Evolutionary conservation across 2,113 vertebrate genomes (phyloP).

Genomic region (Delphinus delphis): DNA sequence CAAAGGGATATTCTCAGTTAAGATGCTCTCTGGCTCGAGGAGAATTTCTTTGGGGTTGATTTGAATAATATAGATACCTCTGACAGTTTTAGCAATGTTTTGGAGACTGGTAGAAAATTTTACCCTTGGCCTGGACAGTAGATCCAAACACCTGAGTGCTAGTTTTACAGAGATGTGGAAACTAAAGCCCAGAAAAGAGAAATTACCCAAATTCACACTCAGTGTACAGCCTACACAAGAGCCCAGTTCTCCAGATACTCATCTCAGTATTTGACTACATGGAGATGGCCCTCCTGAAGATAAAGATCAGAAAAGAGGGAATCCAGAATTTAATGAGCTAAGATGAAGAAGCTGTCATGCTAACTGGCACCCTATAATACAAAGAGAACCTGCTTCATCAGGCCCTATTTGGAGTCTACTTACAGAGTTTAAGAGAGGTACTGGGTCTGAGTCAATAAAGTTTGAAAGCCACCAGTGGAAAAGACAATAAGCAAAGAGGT

Average conservation of each 20-base stretch:
- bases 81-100: background rate
- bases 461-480: too few relatives aligned
- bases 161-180: background rate
- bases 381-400: too few relatives aligned
- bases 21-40: fast-evolving
- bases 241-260: background rate
- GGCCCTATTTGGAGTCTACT: too few relatives aligned
- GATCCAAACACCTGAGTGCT: background rate
- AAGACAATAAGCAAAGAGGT: too few relatives aligned
- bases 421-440: too few relatives aligned
- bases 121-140: background rate
- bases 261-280: background rate
- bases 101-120: background rate
- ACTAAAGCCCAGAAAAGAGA: background rate
- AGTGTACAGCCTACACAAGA: background rate
- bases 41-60: fast-evolving
- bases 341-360: too few relatives aligned
- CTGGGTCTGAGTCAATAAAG: too few relatives aligned
- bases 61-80: background rate
- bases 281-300: background rate
- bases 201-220: background rate
- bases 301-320: background rate
- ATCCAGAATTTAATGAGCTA: too few relatives aligned
- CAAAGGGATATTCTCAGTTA: fast-evolving
- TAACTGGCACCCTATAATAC: too few relatives aligned